Conservation (phyloP, 2,797 vertebrate species). For the Channa striata region DNA sequence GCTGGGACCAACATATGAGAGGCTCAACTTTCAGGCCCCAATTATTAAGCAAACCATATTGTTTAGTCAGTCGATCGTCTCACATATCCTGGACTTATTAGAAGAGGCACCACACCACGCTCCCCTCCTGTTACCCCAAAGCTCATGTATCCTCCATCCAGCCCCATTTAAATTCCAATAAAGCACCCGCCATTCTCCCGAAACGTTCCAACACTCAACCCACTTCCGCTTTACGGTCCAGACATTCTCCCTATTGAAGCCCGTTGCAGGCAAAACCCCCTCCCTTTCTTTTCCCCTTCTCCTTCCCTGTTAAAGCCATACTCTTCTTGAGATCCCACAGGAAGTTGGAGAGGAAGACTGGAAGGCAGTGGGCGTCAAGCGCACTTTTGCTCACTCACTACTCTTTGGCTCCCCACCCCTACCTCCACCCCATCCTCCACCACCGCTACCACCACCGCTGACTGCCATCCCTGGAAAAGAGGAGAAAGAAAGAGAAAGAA, state of each 20-base stretch:
- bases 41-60: constrained; percentile 57
- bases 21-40: constrained; percentile 19
- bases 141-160: constrained; percentile 43
- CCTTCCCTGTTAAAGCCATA: constrained; percentile 77
- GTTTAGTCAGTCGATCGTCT: constrained; percentile 50
- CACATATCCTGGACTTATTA: constrained; percentile 30
- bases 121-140: constrained; percentile 53
- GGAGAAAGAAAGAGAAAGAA: constrained; percentile 41
- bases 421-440: neutral
- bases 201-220: constrained; percentile 72
- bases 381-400: constrained; percentile 65
- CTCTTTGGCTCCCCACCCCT: constrained; percentile 4
- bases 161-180: constrained; percentile 73
- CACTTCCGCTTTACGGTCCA: constrained; percentile 77
- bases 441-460: constrained; percentile 5
- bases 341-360: constrained; percentile 77
- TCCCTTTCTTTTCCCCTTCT: constrained; percentile 45
- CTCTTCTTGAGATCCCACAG: constrained; percentile 83
- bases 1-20: constrained; percentile 25
- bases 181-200: constrained; percentile 60
- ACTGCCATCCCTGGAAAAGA: constrained; percentile 68
- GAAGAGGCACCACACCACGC: constrained; percentile 52
- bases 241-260: constrained; percentile 72
- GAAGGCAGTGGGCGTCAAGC: constrained; percentile 71
- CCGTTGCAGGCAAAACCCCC: constrained; percentile 53